phyloP scores from a whole-genome alignment of 2,888 invertebrate species.

The Bimastos eiseni region DNA sequence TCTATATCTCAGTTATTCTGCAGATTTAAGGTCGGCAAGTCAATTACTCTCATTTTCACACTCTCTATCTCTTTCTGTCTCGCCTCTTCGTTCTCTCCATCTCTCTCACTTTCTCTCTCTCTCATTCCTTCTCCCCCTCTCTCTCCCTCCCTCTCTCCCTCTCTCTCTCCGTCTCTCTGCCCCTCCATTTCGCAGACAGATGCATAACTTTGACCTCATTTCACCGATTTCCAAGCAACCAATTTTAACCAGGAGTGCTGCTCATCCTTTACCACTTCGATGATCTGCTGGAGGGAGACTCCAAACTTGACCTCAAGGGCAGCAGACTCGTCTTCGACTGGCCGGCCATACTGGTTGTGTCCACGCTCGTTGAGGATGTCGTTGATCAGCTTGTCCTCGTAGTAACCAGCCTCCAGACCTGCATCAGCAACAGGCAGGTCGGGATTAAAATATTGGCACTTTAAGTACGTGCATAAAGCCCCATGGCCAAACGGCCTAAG shows the following conservation, averaged over 20 bases:
- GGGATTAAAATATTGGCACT: too few relatives aligned
- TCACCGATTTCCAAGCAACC: background rate
- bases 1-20: background rate
- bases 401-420: constrained; percentile 17
- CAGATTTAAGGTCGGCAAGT: background rate
- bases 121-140: too few relatives aligned
- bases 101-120: too few relatives aligned
- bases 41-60: background rate
- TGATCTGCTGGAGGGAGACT: constrained; percentile 46
- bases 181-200: background rate
- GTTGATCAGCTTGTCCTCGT: constrained; percentile 29
- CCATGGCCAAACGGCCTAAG: too few relatives aligned
- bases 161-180: background rate
- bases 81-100: too few relatives aligned
- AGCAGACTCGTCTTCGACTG: constrained; percentile 43
- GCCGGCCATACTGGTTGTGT: constrained; percentile 44
- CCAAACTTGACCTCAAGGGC: constrained; percentile 44
- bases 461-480: too few relatives aligned
- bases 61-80: background rate
- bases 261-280: constrained; percentile 44
- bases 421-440: background rate
- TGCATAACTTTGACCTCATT: background rate
- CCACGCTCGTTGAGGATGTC: constrained; percentile 32
- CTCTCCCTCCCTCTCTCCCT: background rate
- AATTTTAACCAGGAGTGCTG: background rate